Conservation (phyloP, 2,113 vertebrate species). For the Erpornis zantholeuca region DNA sequence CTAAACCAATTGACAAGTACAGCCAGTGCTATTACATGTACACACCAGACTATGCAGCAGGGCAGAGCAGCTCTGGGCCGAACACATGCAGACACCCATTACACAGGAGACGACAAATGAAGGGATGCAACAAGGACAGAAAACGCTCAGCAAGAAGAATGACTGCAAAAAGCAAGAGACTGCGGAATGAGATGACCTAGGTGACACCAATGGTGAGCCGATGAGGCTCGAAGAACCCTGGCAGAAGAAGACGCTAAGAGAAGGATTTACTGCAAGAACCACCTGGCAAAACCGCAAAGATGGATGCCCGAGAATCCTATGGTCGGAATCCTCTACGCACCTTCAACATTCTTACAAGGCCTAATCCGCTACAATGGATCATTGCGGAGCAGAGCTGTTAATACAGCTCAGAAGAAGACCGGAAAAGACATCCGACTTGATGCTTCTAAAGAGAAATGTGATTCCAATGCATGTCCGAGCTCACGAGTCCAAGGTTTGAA, state of each 20-base stretch:
- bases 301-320: rapidly evolving
- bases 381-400: rapidly evolving
- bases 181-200: not conserved
- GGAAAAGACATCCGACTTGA: rapidly evolving
- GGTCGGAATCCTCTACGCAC: rapidly evolving
- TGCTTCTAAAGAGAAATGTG: rapidly evolving
- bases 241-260: not conserved
- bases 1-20: not conserved
- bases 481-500: rapidly evolving
- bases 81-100: rapidly evolving
- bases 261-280: not conserved
- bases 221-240: not conserved
- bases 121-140: not conserved
- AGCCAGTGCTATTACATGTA: too few relatives aligned
- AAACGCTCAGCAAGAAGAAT: too few relatives aligned
- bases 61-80: not conserved
- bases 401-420: not conserved
- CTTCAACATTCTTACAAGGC: too few relatives aligned
- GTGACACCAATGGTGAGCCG: rapidly evolving
- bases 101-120: not conserved
- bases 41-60: not conserved
- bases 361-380: rapidly evolving
- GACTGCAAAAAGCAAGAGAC: not conserved
- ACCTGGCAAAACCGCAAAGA: not conserved
- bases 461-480: rapidly evolving